A percentile compares a stretch with the other conserved stretches of the same genome.
These are phyloP conservation scores for Aleiodes sp. DNA, from an alignment of 1,140 invertebrate genomes.

Conservation along the genomic window DNA sequence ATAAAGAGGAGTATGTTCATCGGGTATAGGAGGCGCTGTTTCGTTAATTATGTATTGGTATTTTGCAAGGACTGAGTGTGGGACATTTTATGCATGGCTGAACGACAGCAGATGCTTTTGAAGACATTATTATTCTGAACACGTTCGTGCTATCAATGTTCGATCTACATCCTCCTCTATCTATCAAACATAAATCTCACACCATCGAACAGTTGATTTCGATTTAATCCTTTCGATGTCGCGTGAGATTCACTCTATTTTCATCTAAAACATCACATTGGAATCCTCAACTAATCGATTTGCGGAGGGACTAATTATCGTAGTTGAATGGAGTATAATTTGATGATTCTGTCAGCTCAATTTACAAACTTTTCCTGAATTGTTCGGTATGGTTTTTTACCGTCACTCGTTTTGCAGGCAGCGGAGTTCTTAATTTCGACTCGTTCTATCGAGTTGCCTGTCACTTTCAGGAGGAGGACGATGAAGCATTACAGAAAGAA, in stretches of 20 bases:
- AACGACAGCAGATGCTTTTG: constrained; percentile 14
- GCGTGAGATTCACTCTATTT: neutral
- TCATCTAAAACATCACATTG: neutral
- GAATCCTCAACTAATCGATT: neutral
- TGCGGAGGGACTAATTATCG: constrained; percentile 27
- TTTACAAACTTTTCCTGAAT: constrained; percentile 6
- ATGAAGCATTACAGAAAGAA: constrained; percentile 81
- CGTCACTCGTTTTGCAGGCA: constrained; percentile 61
- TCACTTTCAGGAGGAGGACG: constrained; percentile 78
- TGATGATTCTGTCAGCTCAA: neutral
- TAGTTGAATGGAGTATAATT: constrained; percentile 16
- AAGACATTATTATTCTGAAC: constrained; percentile 46
- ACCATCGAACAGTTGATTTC: constrained; percentile 33
- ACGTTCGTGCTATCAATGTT: constrained; percentile 31
- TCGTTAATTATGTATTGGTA: too few species aligned
- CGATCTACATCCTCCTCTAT: constrained; percentile 21
- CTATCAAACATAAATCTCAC: too few species aligned
- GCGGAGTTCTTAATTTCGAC: constrained; percentile 74
- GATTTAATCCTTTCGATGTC: constrained; percentile 36
- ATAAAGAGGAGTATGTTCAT: too few species aligned
- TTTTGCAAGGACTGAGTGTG: too few species aligned
- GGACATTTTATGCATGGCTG: neutral
- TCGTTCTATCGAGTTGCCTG: constrained; percentile 75
- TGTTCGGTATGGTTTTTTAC: neutral
- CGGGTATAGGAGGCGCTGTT: too few species aligned